These are phyloP conservation scores for Ptychadena robeensis DNA, from an alignment of 2,797 vertebrate genomes.

Conservation along the genomic window DNA sequence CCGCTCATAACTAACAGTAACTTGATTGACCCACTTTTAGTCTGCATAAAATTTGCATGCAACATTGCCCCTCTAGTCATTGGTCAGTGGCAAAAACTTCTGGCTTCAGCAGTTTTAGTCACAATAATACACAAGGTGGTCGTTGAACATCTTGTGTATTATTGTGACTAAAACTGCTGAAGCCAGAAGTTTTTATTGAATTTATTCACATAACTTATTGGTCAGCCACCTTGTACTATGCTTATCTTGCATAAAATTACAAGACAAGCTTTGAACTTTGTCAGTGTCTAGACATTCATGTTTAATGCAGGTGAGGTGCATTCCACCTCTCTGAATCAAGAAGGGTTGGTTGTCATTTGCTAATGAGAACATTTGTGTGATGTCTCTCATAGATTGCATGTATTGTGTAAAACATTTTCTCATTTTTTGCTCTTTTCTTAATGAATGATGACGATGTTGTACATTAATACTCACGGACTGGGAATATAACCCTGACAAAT, in stretches of 20 bases:
- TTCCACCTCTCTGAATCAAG: constrained; percentile 28
- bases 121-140: no score
- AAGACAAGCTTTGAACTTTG: constrained; percentile 7
- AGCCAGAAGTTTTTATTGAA: not conserved
- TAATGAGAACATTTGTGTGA: constrained; percentile 7
- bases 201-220: constrained; percentile 4
- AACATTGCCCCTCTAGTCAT: no score
- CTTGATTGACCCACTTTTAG: no score
- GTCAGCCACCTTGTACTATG: constrained; percentile 7
- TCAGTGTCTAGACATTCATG: constrained; percentile 38
- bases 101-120: no score
- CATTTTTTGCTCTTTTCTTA: not conserved
- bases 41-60: no score
- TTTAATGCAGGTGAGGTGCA: constrained; percentile 35
- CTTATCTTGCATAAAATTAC: not conserved
- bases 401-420: not conserved
- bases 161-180: no score
- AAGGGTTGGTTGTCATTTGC: constrained; percentile 14
- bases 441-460: constrained; percentile 23
- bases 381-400: not conserved
- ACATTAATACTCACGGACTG: constrained; percentile 9
- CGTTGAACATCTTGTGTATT: no score
- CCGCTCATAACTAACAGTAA: no score
- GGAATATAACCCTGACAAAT: not conserved
- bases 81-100: no score